Base-by-base conservation (phyloP, 2,113 vertebrate genomes). In the Calyptommatus sinebrachiatus region DNA sequence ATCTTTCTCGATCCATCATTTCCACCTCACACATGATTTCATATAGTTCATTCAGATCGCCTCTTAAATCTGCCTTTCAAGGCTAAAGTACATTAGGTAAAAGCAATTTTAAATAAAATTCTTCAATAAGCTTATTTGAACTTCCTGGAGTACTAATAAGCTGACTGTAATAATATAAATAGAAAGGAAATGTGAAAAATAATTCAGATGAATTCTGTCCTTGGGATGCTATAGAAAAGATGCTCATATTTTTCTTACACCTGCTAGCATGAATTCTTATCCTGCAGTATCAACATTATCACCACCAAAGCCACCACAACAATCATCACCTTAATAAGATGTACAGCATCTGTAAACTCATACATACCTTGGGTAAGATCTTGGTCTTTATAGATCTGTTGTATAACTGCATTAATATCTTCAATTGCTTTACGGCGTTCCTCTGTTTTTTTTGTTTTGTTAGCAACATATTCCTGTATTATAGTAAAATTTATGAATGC, bases 311-410 rank as follows among this genome's bases (percentile, higher is more conserved):
- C 50, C 50, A 50, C 50, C 7, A 9, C 50, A 9, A 50, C 18
- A 11, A 57, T 18, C 16, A 57, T 57, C 16, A 18, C 2, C 16
- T 18, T 18, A 18, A 57, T 18, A 57, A 57, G 2, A 5, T 57
- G 12, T 57, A 14, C 18, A 57, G 14, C 16, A 57, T 57, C 53
- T 24, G 57, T 8, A 22, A 10, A 41, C 21, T 26, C 26, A 66
- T 14, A 81, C n/a, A 11, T 68, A 97, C 98, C 97, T 70, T 96
- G 95, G 0, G 97, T 99, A 12, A 98, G 95, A 68, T 99, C 98
- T 83, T 97, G 97, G 72, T 98, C 97, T 89, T 95, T 95, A 72
- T 97, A 96, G 46, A 98, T 94, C 89, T 99, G 97, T 77, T 97
- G 97, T 87, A 99, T 97, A n/a, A 96, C 93, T 0, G 92, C 94